Conservation (phyloP, 2,888 invertebrate species). For the Mylabris sibirica region DNA sequence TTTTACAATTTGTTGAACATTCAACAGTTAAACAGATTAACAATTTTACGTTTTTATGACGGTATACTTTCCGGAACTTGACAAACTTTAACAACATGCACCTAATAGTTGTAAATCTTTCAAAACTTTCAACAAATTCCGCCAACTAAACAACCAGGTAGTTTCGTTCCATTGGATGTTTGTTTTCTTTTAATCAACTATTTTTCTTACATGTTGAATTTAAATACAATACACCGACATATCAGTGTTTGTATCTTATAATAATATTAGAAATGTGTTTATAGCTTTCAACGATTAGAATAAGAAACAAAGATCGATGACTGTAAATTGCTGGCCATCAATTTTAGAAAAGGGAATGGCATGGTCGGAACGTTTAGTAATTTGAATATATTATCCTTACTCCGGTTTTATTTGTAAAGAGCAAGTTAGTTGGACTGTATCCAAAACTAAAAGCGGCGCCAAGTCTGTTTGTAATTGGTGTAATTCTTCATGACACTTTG, state of each 20-base stretch:
- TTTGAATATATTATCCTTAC: conserved; percentile 38
- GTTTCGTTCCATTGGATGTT: neutral
- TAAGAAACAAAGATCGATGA: conserved; percentile 10
- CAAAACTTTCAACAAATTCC: neutral
- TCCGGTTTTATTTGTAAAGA: conserved; percentile 34
- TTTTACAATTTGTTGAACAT: conserved; percentile 2
- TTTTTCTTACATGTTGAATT: neutral
- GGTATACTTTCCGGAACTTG: neutral
- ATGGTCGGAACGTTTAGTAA: conserved; percentile 34
- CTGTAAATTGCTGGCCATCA: conserved; percentile 12
- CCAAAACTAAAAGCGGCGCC: conserved; percentile 38
- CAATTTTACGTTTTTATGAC: neutral
- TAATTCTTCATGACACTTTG: conserved; percentile 46
- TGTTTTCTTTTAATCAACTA: neutral
- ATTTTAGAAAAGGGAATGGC: conserved; percentile 19
- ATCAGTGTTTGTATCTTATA: neutral
- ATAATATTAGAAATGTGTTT: conserved; percentile 5
- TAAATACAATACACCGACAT: neutral
- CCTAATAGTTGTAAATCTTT: neutral
- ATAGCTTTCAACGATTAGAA: conserved; percentile 8
- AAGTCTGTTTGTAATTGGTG: conserved; percentile 43
- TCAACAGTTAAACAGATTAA: conserved; percentile 1
- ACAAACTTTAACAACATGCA: neutral
- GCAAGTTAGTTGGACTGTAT: conserved; percentile 34
- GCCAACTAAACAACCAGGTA: neutral